Evolutionary conservation across 2,113 vertebrate genomes (phyloP).

Genomic region (Scalopus aquaticus): DNA sequence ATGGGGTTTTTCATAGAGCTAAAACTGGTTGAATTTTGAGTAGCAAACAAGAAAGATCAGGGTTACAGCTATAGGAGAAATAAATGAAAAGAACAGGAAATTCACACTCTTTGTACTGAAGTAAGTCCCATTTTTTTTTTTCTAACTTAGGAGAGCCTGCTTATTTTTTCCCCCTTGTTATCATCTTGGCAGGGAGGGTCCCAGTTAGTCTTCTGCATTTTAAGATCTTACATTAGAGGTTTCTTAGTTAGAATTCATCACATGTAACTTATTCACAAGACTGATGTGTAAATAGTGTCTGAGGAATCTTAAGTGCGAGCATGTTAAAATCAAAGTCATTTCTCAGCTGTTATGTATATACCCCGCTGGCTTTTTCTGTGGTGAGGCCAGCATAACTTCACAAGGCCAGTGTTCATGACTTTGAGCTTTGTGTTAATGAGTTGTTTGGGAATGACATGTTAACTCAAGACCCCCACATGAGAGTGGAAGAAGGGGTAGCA

Average conservation of each 20-base stretch:
- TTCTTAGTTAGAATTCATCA: neutral
- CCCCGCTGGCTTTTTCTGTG: neutral
- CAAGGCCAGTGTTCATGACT: neutral
- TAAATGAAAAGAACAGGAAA: neutral
- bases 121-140: neutral
- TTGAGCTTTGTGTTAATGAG: neutral
- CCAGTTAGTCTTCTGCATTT: neutral
- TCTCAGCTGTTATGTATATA: neutral
- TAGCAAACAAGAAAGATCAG: neutral
- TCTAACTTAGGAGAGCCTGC: neutral
- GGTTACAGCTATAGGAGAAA: neutral
- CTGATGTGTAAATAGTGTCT: neutral
- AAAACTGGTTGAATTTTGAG: neutral
- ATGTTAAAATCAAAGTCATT: neutral
- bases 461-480: too few relatives aligned
- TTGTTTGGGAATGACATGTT: neutral
- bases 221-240: neutral
- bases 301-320: neutral
- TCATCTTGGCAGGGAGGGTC: neutral
- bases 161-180: neutral
- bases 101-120: conserved; percentile 19
- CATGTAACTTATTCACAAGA: neutral
- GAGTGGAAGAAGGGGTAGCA: neutral
- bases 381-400: neutral
- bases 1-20: neutral